Percentiles rank a stretch among this genome's conserved stretches.
phyloP scores from a whole-genome alignment of 35 echinoderm and acorn worm genomes.

The Ptychodera flava region DNA sequence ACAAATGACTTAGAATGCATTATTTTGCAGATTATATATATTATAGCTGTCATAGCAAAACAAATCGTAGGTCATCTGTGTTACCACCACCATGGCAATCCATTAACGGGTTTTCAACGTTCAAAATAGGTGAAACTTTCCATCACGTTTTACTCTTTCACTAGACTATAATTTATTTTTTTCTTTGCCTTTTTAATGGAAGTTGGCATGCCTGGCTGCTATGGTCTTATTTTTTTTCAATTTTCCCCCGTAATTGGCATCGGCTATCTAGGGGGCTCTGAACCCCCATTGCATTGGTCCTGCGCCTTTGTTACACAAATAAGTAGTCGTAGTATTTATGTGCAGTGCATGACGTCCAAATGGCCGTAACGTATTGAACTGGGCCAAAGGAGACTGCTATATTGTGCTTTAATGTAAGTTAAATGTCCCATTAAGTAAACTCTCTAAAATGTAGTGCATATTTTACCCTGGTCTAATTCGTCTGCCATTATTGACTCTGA shows the following conservation, averaged over 20 bases:
- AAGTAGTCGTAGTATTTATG: not conserved
- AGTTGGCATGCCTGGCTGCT: not conserved
- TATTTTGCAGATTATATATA: too few relatives aligned
- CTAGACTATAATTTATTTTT: not conserved
- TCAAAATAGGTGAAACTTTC: too few relatives aligned
- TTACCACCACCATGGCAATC: too few relatives aligned
- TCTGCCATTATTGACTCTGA: not conserved
- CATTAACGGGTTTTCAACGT: too few relatives aligned
- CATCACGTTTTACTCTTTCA: too few relatives aligned
- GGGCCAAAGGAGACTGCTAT: not conserved
- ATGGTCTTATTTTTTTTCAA: not conserved
- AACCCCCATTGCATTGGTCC: not conserved
- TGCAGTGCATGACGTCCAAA: not conserved
- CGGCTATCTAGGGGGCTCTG: not conserved
- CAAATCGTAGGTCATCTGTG: too few relatives aligned
- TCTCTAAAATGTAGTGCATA: not conserved
- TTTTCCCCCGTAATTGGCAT: not conserved
- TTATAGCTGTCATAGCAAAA: too few relatives aligned
- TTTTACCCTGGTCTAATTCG: not conserved
- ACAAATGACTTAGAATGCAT: too few relatives aligned
- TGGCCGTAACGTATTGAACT: not conserved
- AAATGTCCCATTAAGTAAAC: not conserved
- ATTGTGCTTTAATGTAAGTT: not conserved
- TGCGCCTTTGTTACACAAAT: not conserved
- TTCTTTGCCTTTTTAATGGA: not conserved